Evolutionary conservation across 2,888 invertebrate species (phyloP), one percentile per base, ranked within the genome.

Genomic region (Augiades crinisus): DNA sequence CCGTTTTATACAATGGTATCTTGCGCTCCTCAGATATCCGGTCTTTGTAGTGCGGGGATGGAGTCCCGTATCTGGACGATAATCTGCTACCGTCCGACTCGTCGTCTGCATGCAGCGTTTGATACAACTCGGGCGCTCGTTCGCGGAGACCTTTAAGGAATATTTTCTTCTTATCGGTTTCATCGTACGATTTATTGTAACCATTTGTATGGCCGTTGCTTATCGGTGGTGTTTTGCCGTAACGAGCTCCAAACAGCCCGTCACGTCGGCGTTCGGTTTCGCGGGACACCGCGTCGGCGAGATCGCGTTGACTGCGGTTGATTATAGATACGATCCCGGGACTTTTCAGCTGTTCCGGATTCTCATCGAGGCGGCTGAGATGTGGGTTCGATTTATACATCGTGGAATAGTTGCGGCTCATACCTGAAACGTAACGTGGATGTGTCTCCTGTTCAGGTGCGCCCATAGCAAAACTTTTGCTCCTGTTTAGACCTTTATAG

Each of bases 241-340:
- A 92, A 67, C 92, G 85, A 43, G 90, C 86, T 52, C 91, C 91
- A 61, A 91, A 91, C 13, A 90, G 65, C 24, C 91, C 91, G 56
- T 91, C 91, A 33, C 85, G 88, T 56, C 88, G 78, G 19, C 90
- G 86, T 63, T 90, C 89, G 1, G 90, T 90, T 68, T 90, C 90
- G 10, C 87, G 74, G 2, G 89, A 90, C 1, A 90, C 87, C 5
- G 93, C 92, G 67, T 93, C 93, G 17, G 93, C 92, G 17, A 96
- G 80, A 74, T 96, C 96, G 56, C 94, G 92, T 70, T 95, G 95
- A 76, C 96, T 96, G 59, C 96, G 92, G 72, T 94, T 96, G 56
- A 96, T 94, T 60, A 95, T 94, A 52, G 96, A 95, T 30, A 97
- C 94, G 60, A 97, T 94, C 31, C 96, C 95, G 0, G 96, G 96